Percentiles rank a stretch among this genome's conserved stretches.
Conservation (phyloP, 2,888 invertebrate genomes). For the Spodoptera littoralis region DNA sequence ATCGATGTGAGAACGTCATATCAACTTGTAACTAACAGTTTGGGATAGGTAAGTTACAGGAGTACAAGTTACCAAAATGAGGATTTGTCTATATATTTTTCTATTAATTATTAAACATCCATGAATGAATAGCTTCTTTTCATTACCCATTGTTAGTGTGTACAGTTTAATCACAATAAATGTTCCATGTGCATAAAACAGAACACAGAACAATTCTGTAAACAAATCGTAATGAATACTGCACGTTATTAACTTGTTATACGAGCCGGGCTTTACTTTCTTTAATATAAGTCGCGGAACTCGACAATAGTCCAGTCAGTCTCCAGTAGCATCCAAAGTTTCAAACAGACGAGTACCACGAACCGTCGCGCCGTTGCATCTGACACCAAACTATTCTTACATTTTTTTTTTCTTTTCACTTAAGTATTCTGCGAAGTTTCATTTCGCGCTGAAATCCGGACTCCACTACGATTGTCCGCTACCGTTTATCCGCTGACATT, state of each 20-base stretch:
- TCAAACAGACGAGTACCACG: slow-evolving; percentile 74
- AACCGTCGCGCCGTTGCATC: slow-evolving; percentile 78
- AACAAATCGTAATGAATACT: slow-evolving; percentile 4
- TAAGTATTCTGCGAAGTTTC: slow-evolving; percentile 79
- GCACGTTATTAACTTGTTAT: slow-evolving; percentile 34
- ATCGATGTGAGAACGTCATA: slow-evolving; percentile 69
- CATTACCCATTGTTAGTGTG: too few relatives aligned
- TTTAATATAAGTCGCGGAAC: slow-evolving; percentile 57
- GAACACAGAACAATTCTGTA: too few relatives aligned
- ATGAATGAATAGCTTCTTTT: too few relatives aligned
- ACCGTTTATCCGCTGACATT: slow-evolving; percentile 71
- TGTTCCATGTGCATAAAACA: too few relatives aligned
- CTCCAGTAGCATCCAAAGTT: slow-evolving; percentile 70
- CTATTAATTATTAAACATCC: too few relatives aligned
- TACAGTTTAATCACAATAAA: too few relatives aligned
- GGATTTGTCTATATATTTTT: too few relatives aligned
- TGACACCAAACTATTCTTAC: slow-evolving; percentile 82
- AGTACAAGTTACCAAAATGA: too few relatives aligned
- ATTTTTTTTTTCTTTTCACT: slow-evolving; percentile 74
- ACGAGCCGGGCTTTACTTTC: slow-evolving; percentile 42
- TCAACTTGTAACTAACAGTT: slow-evolving; percentile 61
- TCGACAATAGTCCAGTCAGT: slow-evolving; percentile 58
- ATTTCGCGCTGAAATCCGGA: slow-evolving; percentile 73
- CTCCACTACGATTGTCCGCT: slow-evolving; percentile 65
- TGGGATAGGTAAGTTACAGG: slow-evolving; percentile 57